Evolutionary conservation across 2,888 invertebrate species (phyloP).

Genomic region (Pycnomerus fuliginosus): DNA sequence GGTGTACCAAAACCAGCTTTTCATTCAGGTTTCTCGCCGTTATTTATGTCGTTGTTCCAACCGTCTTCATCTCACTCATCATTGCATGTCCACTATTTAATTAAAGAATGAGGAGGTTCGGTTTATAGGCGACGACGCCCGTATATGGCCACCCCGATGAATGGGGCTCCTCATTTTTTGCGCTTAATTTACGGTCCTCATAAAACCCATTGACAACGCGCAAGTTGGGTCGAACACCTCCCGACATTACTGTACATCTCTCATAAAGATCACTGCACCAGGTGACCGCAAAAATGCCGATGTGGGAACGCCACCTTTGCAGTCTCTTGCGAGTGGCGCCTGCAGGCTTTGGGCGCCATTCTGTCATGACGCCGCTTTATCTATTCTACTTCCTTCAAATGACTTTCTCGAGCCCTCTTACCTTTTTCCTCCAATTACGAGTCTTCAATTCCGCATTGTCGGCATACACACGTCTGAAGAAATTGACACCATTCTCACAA

Average conservation of each 20-base stretch:
- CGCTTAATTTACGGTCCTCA: slow-evolving; percentile 9
- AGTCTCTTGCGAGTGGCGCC: slow-evolving; percentile 12
- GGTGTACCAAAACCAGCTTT: slow-evolving; percentile 43
- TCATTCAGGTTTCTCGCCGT: slow-evolving; percentile 44
- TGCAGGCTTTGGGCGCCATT: slow-evolving; percentile 14
- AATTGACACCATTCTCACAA: too few species aligned
- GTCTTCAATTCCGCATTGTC: too few species aligned
- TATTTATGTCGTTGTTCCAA: slow-evolving; percentile 43
- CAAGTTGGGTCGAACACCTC: slow-evolving; percentile 12
- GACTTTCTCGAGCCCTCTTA: too few species aligned
- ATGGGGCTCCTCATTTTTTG: slow-evolving; percentile 11
- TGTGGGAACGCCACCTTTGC: slow-evolving; percentile 15
- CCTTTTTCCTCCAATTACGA: too few species aligned
- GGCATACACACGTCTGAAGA: too few species aligned
- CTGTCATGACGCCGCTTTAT: too few species aligned
- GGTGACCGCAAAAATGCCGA: slow-evolving; percentile 14
- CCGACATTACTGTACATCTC: slow-evolving; percentile 14
- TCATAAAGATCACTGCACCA: slow-evolving; percentile 13
- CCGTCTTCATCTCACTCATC: slow-evolving; percentile 28
- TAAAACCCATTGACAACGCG: slow-evolving; percentile 18
- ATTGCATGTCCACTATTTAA: slow-evolving; percentile 29
- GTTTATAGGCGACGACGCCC: background rate
- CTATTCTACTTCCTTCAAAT: too few species aligned
- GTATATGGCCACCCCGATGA: background rate
- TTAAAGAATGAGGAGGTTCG: slow-evolving; percentile 9